Evolutionary conservation across 2,888 invertebrate species (phyloP), one percentile per base, ranked within the genome.

Genomic region (Cyclophora albipunctata): DNA sequence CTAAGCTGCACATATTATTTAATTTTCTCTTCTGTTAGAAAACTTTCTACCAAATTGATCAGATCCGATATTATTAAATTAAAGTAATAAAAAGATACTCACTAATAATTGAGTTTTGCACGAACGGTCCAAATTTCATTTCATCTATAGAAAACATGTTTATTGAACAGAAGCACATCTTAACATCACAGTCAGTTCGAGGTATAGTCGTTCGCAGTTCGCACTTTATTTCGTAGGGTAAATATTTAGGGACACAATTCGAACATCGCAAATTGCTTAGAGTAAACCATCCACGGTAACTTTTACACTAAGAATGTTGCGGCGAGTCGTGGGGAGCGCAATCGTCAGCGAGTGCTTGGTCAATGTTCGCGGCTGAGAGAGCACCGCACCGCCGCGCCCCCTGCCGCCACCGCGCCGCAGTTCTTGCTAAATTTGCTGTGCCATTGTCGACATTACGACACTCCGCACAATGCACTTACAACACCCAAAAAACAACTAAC

Each of bases 221-320:
- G 82, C 81, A 79, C 81, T 71, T 57, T 66, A 54, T 66, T 71
- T 79, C 74, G 75, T 67, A 71, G 69, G 74, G 64, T 71, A 75
- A 75, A 77, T 66, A 33, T 37, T 37, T 72, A 61, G 60, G 58
- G 58, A 67, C 73, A 77, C 78, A 80, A 84, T 80, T 83, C 68
- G 67, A 75, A 75, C 84, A 76, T 83, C 83, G 84, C 87, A 87
- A 78, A 87, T 87, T 86, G 72, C 85, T 79, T 83, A 86, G 86
- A 88, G 87, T 86, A 86, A 84, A 87, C 88, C 88, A 81, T 84
- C 73, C 86, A 78, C 85, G 79, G 64, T 87, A 85, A 87, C 87
- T 88, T 87, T 88, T 88, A 87, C 88, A 75, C 81, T 85, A 87
- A 83, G 88, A 88, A 88, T 88, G 88, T 86, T 87, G 86, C 87